Evolutionary conservation across 1,140 invertebrate species (phyloP).

Genomic region (Platorchestia sp.): DNA sequence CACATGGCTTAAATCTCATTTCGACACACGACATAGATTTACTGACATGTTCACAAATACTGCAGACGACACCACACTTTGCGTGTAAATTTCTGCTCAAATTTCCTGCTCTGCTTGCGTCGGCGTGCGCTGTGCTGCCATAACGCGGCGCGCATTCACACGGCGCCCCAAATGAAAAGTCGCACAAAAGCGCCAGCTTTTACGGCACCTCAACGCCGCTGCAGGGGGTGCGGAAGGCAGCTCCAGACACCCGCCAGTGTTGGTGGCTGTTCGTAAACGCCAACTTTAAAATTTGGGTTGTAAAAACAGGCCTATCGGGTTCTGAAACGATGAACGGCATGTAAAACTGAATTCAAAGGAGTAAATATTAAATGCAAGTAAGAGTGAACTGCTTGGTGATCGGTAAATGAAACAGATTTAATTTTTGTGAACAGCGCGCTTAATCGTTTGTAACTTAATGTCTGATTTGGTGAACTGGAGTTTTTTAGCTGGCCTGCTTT

Average conservation of each 20-base stretch:
- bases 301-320: neutral
- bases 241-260: neutral
- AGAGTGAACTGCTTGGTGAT: no score
- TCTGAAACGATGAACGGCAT: neutral
- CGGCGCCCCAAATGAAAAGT: neutral
- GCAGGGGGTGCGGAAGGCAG: neutral
- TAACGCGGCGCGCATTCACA: no score
- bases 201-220: neutral
- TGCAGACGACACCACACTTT: neutral
- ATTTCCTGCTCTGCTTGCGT: neutral
- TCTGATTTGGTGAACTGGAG: no score
- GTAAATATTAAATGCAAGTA: neutral
- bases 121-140: no score
- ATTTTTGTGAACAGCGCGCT: no score
- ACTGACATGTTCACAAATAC: neutral
- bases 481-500: no score
- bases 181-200: constrained; percentile 16
- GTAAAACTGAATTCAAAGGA: neutral
- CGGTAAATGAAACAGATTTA: no score
- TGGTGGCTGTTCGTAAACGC: neutral
- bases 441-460: no score
- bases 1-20: neutral
- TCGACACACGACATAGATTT: neutral
- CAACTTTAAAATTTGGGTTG: neutral
- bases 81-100: neutral